These are phyloP conservation scores for Malacosoma neustria DNA, from an alignment of 2,888 invertebrate species.

Conservation along the genomic window DNA sequence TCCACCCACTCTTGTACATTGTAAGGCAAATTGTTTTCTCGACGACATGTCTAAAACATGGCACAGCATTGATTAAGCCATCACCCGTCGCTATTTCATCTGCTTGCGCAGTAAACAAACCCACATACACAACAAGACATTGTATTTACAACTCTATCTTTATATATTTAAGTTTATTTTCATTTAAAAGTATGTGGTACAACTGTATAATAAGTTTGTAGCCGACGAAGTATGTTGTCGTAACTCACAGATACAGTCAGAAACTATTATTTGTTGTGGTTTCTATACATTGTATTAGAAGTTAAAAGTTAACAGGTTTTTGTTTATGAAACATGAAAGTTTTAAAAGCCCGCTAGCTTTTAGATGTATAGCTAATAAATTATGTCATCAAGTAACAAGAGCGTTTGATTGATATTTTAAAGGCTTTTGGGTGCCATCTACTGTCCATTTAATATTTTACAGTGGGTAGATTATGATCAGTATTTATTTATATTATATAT, in stretches of 20 bases:
- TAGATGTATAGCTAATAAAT: too few species aligned
- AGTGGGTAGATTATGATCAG: too few species aligned
- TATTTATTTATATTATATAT: too few species aligned
- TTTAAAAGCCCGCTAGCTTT: too few species aligned
- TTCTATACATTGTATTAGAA: constrained; percentile 54
- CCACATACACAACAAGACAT: constrained; percentile 11
- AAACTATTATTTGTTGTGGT: constrained; percentile 69
- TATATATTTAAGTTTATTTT: not conserved
- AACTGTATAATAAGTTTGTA: constrained; percentile 16
- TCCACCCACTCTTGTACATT: constrained; percentile 35
- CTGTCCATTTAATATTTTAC: too few species aligned
- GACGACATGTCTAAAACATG: constrained; percentile 54
- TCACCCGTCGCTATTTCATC: constrained; percentile 52
- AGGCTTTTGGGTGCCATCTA: too few species aligned
- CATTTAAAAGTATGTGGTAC: not conserved
- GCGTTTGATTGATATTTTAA: too few species aligned
- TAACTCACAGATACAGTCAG: constrained; percentile 61
- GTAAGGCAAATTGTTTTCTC: constrained; percentile 62
- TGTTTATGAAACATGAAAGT: constrained; percentile 40
- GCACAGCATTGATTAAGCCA: constrained; percentile 63
- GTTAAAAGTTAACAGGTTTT: constrained; percentile 48
- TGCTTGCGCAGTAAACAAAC: constrained; percentile 33
- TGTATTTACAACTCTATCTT: constrained; percentile 6
- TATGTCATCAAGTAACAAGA: too few species aligned
- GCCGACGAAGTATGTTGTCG: constrained; percentile 48